Percentiles rank a stretch among this genome's conserved stretches.
These are phyloP conservation scores for Pentalonia nigronervosa DNA, from an alignment of 1,140 invertebrate genomes.

Conservation along the genomic window DNA sequence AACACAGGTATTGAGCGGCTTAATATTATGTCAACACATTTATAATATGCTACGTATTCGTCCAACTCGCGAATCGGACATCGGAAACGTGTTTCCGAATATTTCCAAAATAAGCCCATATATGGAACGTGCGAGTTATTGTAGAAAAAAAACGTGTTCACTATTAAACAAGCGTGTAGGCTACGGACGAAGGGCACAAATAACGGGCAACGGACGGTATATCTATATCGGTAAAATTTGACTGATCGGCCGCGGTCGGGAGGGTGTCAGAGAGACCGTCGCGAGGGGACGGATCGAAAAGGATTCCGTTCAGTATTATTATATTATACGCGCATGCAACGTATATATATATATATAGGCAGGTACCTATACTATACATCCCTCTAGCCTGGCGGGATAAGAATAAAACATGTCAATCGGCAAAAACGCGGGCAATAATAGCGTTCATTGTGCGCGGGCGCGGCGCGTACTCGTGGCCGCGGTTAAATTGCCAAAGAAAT, in stretches of 20 bases:
- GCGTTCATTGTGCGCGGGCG: background rate
- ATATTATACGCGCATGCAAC: background rate
- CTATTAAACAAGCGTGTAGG: background rate
- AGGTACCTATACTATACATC: background rate
- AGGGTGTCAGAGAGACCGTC: background rate
- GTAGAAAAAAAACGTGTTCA: background rate
- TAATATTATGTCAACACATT: too few relatives aligned
- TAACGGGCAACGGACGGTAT: background rate
- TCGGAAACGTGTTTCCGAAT: too few relatives aligned
- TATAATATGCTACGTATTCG: too few relatives aligned
- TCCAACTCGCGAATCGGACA: too few relatives aligned
- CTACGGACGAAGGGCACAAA: background rate
- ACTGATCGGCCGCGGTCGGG: background rate
- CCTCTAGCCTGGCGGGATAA: background rate
- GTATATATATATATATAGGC: background rate
- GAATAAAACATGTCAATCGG: slow-evolving; percentile 23
- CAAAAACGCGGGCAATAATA: slow-evolving; percentile 22
- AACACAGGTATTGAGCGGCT: too few relatives aligned
- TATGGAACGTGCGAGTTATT: background rate
- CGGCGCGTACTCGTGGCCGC: background rate
- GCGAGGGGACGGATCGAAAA: background rate
- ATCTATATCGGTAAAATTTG: background rate
- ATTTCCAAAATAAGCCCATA: background rate
- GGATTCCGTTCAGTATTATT: background rate
- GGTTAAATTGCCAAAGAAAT: slow-evolving; percentile 32